Evolutionary conservation across 2,113 vertebrate genomes (phyloP).

Genomic region (Prinia subflava): DNA sequence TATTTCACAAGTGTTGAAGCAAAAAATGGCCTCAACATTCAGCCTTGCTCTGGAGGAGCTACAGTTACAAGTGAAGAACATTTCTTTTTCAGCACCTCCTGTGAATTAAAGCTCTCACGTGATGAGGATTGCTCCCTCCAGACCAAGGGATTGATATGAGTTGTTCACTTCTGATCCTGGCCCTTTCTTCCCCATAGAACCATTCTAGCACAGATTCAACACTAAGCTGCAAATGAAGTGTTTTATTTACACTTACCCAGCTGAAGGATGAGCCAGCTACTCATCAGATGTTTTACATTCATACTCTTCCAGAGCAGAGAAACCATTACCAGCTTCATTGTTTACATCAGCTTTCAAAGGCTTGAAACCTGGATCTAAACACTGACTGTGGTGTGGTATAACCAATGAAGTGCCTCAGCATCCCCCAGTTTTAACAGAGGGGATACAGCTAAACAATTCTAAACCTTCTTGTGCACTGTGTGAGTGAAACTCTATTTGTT

Average conservation of each 20-base stretch:
- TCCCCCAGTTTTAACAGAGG: not conserved
- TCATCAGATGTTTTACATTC: not conserved
- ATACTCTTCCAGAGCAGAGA: not conserved
- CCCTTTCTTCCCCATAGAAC: not conserved
- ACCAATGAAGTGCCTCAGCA: not conserved
- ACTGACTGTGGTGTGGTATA: not conserved
- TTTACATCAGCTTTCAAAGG: not conserved
- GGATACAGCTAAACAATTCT: not conserved
- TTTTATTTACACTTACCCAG: not conserved
- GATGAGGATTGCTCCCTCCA: not conserved
- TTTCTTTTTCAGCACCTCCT: not conserved
- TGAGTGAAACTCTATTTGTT: not conserved
- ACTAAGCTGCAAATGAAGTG: not conserved
- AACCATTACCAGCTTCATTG: not conserved
- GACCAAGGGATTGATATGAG: fast-evolving
- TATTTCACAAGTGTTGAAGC: not conserved
- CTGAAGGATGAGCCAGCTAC: not conserved
- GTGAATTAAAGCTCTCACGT: not conserved
- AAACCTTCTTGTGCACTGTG: not conserved
- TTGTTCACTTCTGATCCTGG: not conserved
- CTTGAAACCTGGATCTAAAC: not conserved
- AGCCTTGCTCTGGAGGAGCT: not conserved
- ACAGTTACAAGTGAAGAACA: not conserved
- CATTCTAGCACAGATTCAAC: not conserved
- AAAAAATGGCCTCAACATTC: not conserved